Conservation (phyloP, 2,113 vertebrate genomes). For the Penelope pileata region DNA sequence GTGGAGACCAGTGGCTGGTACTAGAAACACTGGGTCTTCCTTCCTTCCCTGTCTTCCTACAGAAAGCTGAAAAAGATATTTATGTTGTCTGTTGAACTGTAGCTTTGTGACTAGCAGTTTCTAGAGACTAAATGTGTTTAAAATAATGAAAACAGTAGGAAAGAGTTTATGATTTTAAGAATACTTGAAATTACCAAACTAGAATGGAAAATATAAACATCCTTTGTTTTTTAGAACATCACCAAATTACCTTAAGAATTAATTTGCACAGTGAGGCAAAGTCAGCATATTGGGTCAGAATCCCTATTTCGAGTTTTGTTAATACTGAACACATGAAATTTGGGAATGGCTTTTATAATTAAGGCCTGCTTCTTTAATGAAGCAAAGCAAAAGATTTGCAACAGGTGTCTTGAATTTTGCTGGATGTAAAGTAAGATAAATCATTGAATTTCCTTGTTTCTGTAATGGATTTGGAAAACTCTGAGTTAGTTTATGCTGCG, state of each 20-base stretch:
- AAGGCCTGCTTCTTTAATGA: not conserved
- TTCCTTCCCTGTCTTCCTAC: not conserved
- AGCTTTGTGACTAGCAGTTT: not conserved
- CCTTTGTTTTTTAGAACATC: not conserved
- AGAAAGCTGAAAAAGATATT: not conserved
- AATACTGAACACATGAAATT: not conserved
- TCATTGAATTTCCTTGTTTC: not conserved
- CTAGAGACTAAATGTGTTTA: not conserved
- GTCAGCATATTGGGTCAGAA: not conserved
- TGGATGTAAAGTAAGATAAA: not conserved
- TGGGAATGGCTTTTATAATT: not conserved
- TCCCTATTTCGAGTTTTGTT: not conserved
- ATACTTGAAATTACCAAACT: not conserved
- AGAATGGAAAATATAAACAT: not conserved
- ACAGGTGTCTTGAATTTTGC: not conserved
- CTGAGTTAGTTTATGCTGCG: not conserved
- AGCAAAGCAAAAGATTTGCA: not conserved
- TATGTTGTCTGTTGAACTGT: not conserved
- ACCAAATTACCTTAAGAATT: not conserved
- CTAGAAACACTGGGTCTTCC: accelerated
- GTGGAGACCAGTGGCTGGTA: not conserved
- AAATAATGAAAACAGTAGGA: not conserved
- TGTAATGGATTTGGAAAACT: not conserved
- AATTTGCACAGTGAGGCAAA: not conserved
- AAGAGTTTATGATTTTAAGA: not conserved